Base-by-base conservation (phyloP, 2,113 vertebrate genomes). In the Protomyctophum bolini region DNA sequence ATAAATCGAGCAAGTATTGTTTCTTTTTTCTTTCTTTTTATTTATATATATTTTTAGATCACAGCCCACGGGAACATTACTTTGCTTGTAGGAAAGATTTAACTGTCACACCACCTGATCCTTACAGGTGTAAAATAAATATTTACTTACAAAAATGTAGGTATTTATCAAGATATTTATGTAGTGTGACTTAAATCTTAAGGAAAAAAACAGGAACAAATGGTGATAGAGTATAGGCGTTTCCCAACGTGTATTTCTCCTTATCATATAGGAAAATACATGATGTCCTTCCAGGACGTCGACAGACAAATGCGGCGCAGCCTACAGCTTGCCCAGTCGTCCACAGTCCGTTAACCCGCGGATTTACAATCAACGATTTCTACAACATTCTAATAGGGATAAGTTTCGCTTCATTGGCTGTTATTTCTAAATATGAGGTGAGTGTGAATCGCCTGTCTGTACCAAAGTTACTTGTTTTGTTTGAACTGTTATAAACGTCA, bases 261-360 rank as follows among this genome's bases (percentile, higher is more conserved):
- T 0, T 70, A 62, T 21, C 2, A 4, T 62, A 7, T 59, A 29
- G 3, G 6, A 14, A 1, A 33, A 7, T 67, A 68, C 70, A 63
- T 80, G 77, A 81, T 58, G 47, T 33, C 49, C 90, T 93, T 69
- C 66, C 52, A 91, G 87, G 92, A 93, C 80, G 77, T 86, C 75
- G 88, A 89, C 75, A 84, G 83, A 87, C 88, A 90, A 90, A 90
- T 86, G 91, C 87, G 90, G 87, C 87, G 90, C 83, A 91, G 89
- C 86, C 85, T 87, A 84, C 82, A 80, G 88, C 87, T 82, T 86
- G 80, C 82, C 66, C 73, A 78, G 82, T 89, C 84, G 84, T 77
- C 77, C 82, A 81, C 87, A 83, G 86, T 82, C 74, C 79, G 73
- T 66, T 71, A 83, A 85, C 84, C 83, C 75, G 84, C 88, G 87